These are phyloP conservation scores for Ptycholaimellus sp. DNA, from an alignment of 2,888 invertebrate species.

Conservation along the genomic window DNA sequence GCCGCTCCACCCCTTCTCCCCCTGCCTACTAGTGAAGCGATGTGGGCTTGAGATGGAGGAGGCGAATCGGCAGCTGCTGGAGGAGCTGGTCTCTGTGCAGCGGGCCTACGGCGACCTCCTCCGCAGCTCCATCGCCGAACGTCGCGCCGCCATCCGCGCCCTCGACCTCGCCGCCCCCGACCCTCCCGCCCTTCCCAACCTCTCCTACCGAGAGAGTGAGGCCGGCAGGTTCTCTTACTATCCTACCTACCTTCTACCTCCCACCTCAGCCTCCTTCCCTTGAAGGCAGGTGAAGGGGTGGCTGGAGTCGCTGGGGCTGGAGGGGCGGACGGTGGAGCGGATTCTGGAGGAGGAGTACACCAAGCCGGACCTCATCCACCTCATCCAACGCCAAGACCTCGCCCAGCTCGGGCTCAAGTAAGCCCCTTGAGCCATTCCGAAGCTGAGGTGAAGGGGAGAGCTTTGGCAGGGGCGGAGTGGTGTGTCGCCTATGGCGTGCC, in stretches of 20 bases:
- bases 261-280: too few species aligned
- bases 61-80: slow-evolving; percentile 32
- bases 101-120: slow-evolving; percentile 47
- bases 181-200: slow-evolving; percentile 1
- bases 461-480: slow-evolving; percentile 20
- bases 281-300: slow-evolving; percentile 45
- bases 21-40: background rate
- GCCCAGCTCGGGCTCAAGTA: slow-evolving; percentile 51
- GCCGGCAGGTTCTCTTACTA: too few species aligned
- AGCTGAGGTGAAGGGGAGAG: too few species aligned
- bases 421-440: slow-evolving; percentile 9
- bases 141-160: background rate
- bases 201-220: too few species aligned
- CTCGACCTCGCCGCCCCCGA: background rate
- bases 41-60: background rate
- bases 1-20: background rate
- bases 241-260: too few species aligned
- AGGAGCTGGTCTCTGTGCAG: slow-evolving; percentile 50
- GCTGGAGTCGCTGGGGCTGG: slow-evolving; percentile 44
- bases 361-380: slow-evolving; percentile 49
- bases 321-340: slow-evolving; percentile 41
- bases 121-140: too few species aligned
- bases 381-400: slow-evolving; percentile 57
- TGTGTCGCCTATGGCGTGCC: slow-evolving; percentile 22
- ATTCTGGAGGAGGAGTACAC: slow-evolving; percentile 47